These are phyloP conservation scores for Pithys albifrons DNA, from an alignment of 2,113 vertebrate species.

Conservation along the genomic window DNA sequence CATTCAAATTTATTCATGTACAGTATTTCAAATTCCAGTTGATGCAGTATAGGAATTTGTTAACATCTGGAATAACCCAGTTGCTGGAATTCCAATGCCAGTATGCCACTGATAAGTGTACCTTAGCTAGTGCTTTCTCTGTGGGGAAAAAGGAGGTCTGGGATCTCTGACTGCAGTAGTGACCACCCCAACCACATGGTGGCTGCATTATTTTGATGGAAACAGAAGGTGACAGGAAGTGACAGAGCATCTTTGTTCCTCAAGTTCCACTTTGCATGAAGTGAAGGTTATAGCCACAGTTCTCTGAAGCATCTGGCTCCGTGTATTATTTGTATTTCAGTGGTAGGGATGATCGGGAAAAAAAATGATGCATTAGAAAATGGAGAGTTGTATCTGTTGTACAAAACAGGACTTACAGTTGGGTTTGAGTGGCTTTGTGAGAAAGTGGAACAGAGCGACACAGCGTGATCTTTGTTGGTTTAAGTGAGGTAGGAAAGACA, in stretches of 20 bases:
- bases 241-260: neutral
- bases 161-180: neutral
- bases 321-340: neutral
- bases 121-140: neutral
- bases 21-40: neutral
- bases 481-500: neutral
- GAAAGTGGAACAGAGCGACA: neutral
- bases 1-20: conserved; percentile 12
- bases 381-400: neutral
- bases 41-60: neutral
- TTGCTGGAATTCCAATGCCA: neutral
- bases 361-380: neutral
- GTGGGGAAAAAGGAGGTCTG: neutral
- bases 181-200: neutral
- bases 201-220: neutral
- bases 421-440: neutral
- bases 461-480: neutral
- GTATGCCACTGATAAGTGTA: rapidly evolving
- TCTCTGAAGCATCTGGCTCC: neutral
- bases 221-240: neutral
- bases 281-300: neutral
- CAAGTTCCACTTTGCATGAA: neutral
- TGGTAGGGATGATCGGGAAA: neutral
- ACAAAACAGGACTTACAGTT: neutral
- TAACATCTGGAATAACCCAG: neutral